These are phyloP conservation scores for Cataglyphis altisquamis DNA, from an alignment of 2,888 invertebrate genomes.

Conservation along the genomic window DNA sequence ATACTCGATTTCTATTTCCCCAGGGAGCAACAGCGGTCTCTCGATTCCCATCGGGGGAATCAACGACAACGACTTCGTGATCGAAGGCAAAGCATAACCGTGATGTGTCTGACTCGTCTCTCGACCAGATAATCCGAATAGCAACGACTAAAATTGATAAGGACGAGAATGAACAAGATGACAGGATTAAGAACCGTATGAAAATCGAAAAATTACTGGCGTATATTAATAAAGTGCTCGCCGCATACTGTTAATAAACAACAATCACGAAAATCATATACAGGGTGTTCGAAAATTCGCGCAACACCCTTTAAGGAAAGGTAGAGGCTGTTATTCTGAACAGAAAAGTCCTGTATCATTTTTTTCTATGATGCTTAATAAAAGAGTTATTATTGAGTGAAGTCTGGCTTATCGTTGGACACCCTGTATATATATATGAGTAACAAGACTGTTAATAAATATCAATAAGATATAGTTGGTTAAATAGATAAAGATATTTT, in stretches of 20 bases:
- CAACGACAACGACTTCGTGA: conserved; percentile 33
- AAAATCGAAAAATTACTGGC: conserved; percentile 30
- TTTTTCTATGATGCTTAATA: no score
- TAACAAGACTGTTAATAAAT: not conserved
- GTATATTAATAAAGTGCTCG: conserved; percentile 10
- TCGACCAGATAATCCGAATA: conserved; percentile 67
- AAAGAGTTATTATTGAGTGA: no score
- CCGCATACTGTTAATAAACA: not conserved
- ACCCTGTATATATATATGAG: not conserved
- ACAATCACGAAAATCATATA: not conserved
- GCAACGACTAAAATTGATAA: conserved; percentile 67
- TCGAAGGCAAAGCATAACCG: conserved; percentile 68
- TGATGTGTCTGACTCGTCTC: conserved; percentile 68
- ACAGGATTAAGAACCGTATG: conserved; percentile 15
- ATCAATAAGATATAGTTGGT: not conserved
- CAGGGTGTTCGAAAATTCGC: no score
- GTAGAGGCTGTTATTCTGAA: no score
- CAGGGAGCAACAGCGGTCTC: conserved; percentile 59
- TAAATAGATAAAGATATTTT: conserved; percentile 24
- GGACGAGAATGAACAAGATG: conserved; percentile 34
- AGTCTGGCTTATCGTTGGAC: no score
- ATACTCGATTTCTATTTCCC: conserved; percentile 55
- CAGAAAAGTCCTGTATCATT: no score
- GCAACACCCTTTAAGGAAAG: no score
- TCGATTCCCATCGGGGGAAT: conserved; percentile 67